Evolutionary conservation across 2,888 invertebrate genomes (phyloP).

Genomic region (Aphidius colemani): DNA sequence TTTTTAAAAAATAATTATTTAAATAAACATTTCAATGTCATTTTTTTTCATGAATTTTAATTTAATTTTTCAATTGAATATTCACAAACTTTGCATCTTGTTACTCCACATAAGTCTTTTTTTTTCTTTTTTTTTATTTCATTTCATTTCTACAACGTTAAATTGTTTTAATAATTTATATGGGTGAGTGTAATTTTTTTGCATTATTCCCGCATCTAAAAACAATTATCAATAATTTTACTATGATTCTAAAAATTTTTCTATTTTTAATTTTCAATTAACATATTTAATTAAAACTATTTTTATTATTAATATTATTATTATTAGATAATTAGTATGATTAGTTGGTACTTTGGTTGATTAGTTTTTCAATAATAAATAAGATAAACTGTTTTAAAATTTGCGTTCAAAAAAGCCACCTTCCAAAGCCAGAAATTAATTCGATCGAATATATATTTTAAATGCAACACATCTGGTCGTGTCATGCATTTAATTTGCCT

Average conservation of each 20-base stretch:
- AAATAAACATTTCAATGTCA: no score
- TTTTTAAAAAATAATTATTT: no score
- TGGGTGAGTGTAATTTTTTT: not conserved
- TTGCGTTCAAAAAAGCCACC: constrained; percentile 33
- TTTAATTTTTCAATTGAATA: no score
- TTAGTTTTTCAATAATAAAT: constrained; percentile 65
- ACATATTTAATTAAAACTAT: constrained; percentile 19
- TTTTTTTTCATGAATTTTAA: no score
- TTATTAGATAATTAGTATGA: constrained; percentile 56
- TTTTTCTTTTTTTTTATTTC: no score
- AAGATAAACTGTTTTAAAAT: constrained; percentile 44
- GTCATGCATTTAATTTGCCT: no score
- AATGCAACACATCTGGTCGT: no score
- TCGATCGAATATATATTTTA: not conserved
- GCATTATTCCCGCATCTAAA: constrained; percentile 1
- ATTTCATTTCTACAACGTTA: not conserved
- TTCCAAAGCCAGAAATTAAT: not conserved
- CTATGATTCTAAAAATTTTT: constrained; percentile 18
- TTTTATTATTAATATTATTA: constrained; percentile 34
- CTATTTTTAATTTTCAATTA: constrained; percentile 20
- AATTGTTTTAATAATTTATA: not conserved
- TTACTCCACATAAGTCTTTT: no score
- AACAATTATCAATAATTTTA: constrained; percentile 22
- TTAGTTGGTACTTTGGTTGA: constrained; percentile 74
- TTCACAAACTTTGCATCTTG: no score